Conservation (phyloP, 2,888 invertebrate genomes). For the Epirrita christyi region DNA sequence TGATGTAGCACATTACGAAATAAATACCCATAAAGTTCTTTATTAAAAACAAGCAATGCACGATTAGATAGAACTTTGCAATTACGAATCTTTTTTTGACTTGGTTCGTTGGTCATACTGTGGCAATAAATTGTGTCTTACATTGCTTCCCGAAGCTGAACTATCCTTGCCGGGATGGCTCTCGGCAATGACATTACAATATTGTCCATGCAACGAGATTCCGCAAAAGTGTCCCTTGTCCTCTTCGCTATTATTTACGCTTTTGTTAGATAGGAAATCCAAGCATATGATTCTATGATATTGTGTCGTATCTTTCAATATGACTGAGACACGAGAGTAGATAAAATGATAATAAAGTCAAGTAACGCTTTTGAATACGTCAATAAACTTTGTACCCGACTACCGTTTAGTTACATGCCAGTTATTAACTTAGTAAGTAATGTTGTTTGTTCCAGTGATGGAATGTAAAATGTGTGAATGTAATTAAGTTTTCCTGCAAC, state of each 20-base stretch:
- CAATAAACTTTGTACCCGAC: too few species aligned
- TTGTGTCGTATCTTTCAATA: background rate
- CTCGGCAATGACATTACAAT: slow-evolving; percentile 50
- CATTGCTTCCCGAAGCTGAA: slow-evolving; percentile 6
- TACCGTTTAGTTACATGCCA: too few species aligned
- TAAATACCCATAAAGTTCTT: too few species aligned
- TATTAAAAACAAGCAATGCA: too few species aligned
- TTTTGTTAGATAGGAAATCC: slow-evolving; percentile 13
- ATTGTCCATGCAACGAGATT: slow-evolving; percentile 50
- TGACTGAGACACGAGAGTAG: background rate
- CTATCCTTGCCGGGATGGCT: slow-evolving; percentile 27
- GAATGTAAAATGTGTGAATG: too few species aligned
- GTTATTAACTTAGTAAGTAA: too few species aligned
- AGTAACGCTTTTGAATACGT: background rate
- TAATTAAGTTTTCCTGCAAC: too few species aligned
- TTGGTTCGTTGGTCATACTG: background rate
- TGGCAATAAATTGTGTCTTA: background rate
- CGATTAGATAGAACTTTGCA: too few species aligned
- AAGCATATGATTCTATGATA: background rate
- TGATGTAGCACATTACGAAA: too few species aligned
- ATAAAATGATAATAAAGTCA: too few species aligned
- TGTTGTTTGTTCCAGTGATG: too few species aligned
- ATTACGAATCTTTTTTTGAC: background rate
- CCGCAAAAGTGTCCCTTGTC: slow-evolving; percentile 35
- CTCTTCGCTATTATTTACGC: slow-evolving; percentile 24